These are phyloP conservation scores for Chromoteleia sp. DNA, from an alignment of 2,888 invertebrate genomes.

Conservation along the genomic window DNA sequence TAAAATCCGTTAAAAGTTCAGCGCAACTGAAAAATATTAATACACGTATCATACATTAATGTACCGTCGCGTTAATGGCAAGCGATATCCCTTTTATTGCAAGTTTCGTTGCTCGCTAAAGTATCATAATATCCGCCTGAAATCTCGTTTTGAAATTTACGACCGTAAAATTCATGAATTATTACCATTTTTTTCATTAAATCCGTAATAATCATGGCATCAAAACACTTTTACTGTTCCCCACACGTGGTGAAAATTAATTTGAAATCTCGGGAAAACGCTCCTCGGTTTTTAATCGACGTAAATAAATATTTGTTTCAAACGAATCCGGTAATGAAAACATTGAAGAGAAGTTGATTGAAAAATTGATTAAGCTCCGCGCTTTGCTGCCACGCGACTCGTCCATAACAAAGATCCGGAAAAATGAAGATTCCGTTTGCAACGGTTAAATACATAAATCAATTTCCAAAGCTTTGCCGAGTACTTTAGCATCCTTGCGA, in stretches of 20 bases:
- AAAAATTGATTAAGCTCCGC: conserved; percentile 9
- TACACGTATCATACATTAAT: conserved; percentile 33
- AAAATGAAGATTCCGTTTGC: conserved; percentile 6
- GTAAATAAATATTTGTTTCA: conserved; percentile 18
- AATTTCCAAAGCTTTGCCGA: no score
- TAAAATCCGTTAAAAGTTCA: conserved; percentile 24
- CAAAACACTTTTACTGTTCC: conserved; percentile 8
- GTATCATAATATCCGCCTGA: conserved; percentile 47
- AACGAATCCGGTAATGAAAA: conserved; percentile 1
- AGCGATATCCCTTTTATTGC: conserved; percentile 59
- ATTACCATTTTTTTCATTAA: conserved; percentile 41
- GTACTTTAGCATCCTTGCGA: no score
- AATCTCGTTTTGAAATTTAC: conserved; percentile 47
- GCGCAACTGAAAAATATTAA: conserved; percentile 16
- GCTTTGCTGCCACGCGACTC: neutral
- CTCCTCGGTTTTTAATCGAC: conserved; percentile 2
- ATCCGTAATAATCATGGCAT: conserved; percentile 27
- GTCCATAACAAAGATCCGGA: neutral
- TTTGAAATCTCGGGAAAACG: neutral
- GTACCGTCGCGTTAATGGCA: conserved; percentile 43
- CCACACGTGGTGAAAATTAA: conserved; percentile 10
- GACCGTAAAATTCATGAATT: conserved; percentile 40
- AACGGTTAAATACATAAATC: no score
- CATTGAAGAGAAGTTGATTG: conserved; percentile 7
- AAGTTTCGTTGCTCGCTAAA: conserved; percentile 28